Evolutionary conservation across 2,113 vertebrate species (phyloP).

Genomic region (Willisornis vidua): DNA sequence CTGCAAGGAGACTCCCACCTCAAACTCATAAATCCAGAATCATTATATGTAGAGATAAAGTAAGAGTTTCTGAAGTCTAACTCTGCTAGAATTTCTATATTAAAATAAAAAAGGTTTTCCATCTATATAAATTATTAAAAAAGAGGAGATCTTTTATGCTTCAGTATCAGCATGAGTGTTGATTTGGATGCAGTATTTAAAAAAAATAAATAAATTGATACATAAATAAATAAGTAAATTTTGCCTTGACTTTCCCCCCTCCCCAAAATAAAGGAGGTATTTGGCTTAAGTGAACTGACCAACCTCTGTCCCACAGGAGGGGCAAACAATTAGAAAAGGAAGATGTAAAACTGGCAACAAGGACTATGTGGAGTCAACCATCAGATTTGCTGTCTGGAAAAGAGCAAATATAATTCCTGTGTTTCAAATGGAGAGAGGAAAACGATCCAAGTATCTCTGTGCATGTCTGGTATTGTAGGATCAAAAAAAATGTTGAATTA

Average conservation of each 20-base stretch:
- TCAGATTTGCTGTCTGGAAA: neutral
- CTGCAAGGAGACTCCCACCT: neutral
- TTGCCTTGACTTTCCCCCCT: neutral
- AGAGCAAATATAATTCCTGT: neutral
- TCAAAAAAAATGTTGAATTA: neutral
- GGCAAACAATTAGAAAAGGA: neutral
- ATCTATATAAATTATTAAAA: neutral
- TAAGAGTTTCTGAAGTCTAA: neutral
- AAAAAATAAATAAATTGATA: neutral
- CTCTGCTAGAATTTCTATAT: neutral
- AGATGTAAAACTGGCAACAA: neutral
- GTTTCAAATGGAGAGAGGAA: neutral
- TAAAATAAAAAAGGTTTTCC: neutral
- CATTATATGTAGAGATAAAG: neutral
- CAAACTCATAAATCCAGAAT: neutral
- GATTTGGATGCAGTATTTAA: neutral
- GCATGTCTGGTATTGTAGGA: neutral
- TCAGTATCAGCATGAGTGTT: neutral
- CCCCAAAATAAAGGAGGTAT: neutral
- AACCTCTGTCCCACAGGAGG: neutral
- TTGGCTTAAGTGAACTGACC: neutral
- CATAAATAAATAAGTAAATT: neutral
- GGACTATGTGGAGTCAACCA: neutral
- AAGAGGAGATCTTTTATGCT: neutral
- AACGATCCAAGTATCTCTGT: neutral